A percentile compares a stretch with the other conserved stretches of the same genome.
Evolutionary conservation across 30 jellyfish, hydroid and myxozoan species (phyloP).

Genomic region (Pseudorhiza aurosa): DNA sequence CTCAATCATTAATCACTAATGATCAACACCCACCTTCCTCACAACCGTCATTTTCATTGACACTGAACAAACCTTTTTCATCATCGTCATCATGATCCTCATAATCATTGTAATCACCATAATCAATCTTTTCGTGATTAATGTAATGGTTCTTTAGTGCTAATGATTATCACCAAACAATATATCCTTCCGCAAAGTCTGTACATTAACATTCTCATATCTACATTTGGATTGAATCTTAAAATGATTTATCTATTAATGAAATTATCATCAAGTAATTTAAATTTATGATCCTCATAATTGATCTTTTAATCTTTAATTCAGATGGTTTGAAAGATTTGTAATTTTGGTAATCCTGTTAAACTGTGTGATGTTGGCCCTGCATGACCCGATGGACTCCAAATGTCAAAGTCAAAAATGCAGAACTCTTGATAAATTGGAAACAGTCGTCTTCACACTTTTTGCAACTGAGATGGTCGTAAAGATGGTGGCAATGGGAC

Average conservation of each 20-base stretch:
- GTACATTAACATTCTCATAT: no score
- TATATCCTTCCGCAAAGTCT: no score
- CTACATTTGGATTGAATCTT: not conserved
- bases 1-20: no score
- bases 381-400: conserved; percentile 81
- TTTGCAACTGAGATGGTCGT: conserved; percentile 85
- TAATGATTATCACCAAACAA: no score
- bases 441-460: conserved; percentile 74
- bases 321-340: conserved; percentile 93
- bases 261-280: not conserved
- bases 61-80: not conserved
- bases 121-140: not conserved
- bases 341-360: conserved; percentile 72
- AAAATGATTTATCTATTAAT: not conserved
- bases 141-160: no score
- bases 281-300: not conserved
- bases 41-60: no score
- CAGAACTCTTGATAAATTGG: conserved; percentile 65
- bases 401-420: conserved; percentile 65
- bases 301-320: conserved; percentile 21
- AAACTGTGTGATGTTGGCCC: conserved; percentile 90
- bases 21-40: no score
- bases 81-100: not conserved
- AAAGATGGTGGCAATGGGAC: conserved; percentile 93
- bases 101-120: no score